A percentile compares a stretch with the other conserved stretches of the same genome.
These are phyloP conservation scores for Laticauda laticaudata DNA, from an alignment of 2,113 vertebrate genomes.

Conservation along the genomic window DNA sequence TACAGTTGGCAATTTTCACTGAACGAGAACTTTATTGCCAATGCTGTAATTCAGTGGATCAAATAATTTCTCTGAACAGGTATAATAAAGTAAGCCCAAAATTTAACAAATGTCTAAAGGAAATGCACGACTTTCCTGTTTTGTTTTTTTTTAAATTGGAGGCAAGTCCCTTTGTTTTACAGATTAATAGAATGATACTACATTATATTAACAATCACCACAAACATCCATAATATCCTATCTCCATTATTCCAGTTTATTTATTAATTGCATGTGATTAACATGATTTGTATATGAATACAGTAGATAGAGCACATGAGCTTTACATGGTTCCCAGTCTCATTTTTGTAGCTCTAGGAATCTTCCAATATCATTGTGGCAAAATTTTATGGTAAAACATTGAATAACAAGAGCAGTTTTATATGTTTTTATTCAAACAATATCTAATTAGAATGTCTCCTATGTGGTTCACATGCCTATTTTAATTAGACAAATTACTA, in stretches of 20 bases:
- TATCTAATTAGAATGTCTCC: not conserved
- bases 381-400: not conserved
- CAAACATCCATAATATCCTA: not conserved
- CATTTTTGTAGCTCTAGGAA: not conserved
- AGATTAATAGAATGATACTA: not conserved
- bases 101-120: not conserved
- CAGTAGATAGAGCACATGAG: not conserved
- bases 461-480: not conserved
- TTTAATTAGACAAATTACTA: not conserved
- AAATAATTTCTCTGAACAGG: constrained; percentile 12
- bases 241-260: not conserved
- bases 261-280: not conserved
- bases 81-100: not conserved
- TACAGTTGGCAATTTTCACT: constrained; percentile 30
- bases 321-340: not conserved
- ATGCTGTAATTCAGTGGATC: constrained; percentile 16
- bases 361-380: not conserved
- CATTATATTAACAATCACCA: not conserved
- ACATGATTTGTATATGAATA: not conserved
- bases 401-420: not conserved
- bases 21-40: constrained; percentile 9
- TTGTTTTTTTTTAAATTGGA: too few relatives aligned
- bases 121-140: not conserved
- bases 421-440: not conserved
- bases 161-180: not conserved